phyloP scores from a whole-genome alignment of 2,888 invertebrate genomes.

The Syritta pipiens region DNA sequence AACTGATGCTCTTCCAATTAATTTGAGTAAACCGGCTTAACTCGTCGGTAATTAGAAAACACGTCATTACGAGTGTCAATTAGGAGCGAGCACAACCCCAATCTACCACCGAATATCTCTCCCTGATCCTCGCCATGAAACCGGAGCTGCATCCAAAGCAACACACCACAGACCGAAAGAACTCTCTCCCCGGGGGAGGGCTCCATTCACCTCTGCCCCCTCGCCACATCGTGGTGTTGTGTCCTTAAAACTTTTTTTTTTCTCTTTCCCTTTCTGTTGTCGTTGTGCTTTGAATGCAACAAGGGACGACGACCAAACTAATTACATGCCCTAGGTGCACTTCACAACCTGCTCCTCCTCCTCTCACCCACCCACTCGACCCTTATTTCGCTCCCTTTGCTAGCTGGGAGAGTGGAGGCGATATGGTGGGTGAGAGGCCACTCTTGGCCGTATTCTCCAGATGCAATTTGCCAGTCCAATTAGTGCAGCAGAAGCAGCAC shows the following conservation, averaged over 20 bases:
- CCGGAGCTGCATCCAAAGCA: too few species aligned
- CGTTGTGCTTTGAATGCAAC: slow-evolving; percentile 16
- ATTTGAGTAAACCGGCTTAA: too few species aligned
- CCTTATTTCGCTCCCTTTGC: not conserved
- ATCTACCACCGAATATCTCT: too few species aligned
- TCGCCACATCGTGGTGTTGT: not conserved
- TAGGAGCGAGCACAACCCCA: too few species aligned
- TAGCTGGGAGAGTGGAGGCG: not conserved
- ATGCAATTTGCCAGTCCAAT: slow-evolving; percentile 46
- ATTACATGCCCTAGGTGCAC: slow-evolving; percentile 60
- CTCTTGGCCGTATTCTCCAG: slow-evolving; percentile 44
- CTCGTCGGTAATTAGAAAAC: too few species aligned
- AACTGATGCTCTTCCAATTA: too few species aligned
- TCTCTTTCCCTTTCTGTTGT: not conserved
- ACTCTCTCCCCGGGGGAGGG: too few species aligned
- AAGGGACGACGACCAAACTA: slow-evolving; percentile 42
- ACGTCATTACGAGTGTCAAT: too few species aligned
- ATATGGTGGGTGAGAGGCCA: slow-evolving; percentile 7
- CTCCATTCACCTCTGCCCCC: too few species aligned
- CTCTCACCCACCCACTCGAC: not conserved
- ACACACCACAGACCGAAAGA: too few species aligned
- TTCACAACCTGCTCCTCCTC: slow-evolving; percentile 44
- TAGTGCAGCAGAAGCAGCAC: slow-evolving; percentile 27
- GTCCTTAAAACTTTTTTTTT: slow-evolving; percentile 1
- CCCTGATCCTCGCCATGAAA: too few species aligned